phyloP scores from a whole-genome alignment of 2,113 vertebrate species.

The Ailuropoda melanoleuca region DNA sequence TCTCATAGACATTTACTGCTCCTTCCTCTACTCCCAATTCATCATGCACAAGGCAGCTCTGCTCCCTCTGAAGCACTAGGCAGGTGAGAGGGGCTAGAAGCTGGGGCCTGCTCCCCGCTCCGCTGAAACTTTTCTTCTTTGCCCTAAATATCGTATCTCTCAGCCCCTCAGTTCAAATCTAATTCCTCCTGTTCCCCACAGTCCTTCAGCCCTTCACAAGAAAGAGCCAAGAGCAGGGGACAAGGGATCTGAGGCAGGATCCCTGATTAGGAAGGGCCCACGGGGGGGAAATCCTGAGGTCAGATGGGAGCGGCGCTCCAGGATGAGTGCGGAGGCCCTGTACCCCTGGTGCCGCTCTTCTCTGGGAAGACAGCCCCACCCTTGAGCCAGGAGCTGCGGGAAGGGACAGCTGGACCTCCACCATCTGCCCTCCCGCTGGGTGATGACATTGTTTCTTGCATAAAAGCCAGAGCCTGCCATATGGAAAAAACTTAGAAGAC shows the following conservation, averaged over 20 bases:
- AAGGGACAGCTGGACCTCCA: background rate
- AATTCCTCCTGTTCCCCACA: background rate
- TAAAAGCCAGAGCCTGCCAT: background rate
- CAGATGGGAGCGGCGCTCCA: background rate
- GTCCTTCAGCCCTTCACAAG: background rate
- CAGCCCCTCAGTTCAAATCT: background rate
- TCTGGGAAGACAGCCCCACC: background rate
- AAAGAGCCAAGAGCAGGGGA: background rate
- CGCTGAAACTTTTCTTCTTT: background rate
- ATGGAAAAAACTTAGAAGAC: background rate
- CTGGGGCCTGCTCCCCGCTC: no score
- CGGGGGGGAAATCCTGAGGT: background rate
- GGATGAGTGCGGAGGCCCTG: accelerated
- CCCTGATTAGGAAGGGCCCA: background rate
- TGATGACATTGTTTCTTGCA: background rate
- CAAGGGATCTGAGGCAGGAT: background rate
- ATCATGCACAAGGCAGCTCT: background rate
- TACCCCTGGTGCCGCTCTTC: background rate
- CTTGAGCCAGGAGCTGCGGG: background rate
- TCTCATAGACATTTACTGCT: background rate
- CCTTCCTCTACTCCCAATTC: background rate
- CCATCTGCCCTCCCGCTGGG: background rate
- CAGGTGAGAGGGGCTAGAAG: no score
- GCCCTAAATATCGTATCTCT: background rate
- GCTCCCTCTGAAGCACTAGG: background rate